These are phyloP conservation scores for Chunga burmeisteri DNA, from an alignment of 2,113 vertebrate species.

Conservation along the genomic window DNA sequence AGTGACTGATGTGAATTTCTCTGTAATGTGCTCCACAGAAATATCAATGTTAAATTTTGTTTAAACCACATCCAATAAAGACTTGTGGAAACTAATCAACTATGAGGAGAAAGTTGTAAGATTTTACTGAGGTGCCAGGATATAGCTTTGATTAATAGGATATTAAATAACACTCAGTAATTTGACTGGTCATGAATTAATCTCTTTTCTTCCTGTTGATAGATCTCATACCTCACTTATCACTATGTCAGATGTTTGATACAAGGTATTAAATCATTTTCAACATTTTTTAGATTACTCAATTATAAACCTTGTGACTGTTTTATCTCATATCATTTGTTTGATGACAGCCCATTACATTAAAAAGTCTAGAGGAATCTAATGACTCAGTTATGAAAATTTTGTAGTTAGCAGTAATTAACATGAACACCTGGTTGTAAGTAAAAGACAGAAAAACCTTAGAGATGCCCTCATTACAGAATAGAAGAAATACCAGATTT, in stretches of 20 bases:
- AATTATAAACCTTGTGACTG: slow-evolving; percentile 38
- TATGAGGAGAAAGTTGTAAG: slow-evolving; percentile 34
- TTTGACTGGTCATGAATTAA: slow-evolving; percentile 54
- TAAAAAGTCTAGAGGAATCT: slow-evolving; percentile 23
- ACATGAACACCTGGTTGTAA: not conserved
- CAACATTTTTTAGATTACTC: slow-evolving; percentile 57
- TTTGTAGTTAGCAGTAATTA: slow-evolving; percentile 20
- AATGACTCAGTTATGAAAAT: slow-evolving; percentile 32
- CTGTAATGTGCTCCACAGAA: not conserved
- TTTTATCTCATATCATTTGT: slow-evolving; percentile 52
- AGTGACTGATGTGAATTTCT: not conserved
- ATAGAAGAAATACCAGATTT: not conserved
- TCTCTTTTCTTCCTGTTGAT: slow-evolving; percentile 55
- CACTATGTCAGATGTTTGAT: slow-evolving; percentile 24
- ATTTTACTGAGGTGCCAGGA: slow-evolving; percentile 32
- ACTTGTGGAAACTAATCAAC: slow-evolving; percentile 20
- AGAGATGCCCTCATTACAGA: not conserved
- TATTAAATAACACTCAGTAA: slow-evolving; percentile 57
- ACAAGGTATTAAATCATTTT: slow-evolving; percentile 49
- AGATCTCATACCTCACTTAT: slow-evolving; percentile 60
- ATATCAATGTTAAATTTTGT: not conserved
- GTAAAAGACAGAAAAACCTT: not conserved
- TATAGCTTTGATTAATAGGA: slow-evolving; percentile 58
- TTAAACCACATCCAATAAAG: slow-evolving; percentile 34
- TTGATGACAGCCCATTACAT: slow-evolving; percentile 26